Evolutionary conservation across 2,797 vertebrate genomes (phyloP), one percentile per base, ranked within the genome.

Genomic region (Kryptopterus vitreolus): DNA sequence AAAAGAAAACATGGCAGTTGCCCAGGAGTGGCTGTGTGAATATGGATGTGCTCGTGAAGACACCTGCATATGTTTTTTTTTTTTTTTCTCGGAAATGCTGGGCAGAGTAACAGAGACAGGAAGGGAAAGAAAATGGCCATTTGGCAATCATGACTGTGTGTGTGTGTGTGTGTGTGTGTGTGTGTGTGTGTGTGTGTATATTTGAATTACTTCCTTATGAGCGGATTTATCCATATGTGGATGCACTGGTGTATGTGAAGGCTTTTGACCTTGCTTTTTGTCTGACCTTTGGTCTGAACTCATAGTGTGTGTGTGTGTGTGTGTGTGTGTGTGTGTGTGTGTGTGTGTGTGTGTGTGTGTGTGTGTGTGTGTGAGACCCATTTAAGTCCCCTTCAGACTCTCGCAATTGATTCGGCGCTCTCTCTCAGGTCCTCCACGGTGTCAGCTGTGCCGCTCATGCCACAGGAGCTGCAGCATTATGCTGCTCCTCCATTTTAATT

Each of bases 401-500:
- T 65, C 59, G 63, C 55, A 55, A 79, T 65, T 53, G 38, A 53
- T 77, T 63, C 58, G 22, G 9, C 22, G 57, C 59, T 73, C 58
- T 81, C 58, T 81, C 80, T 62, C 55, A 53, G 50, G 59, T 50
- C 71, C 53, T 80, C 11, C 61, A 48, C 77, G 61, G 81, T 68
- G 59, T 78, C 83, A 87, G 85, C 78, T 84, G 82, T 76, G 81
- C 43, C n/a, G 65, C 68, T 71, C 18, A 59, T 76, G 81, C 75
- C 71, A 77, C 20, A 58, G 81, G 76, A 78, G 68, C 63, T 79
- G 68, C 73, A 61, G 55, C 59, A 79, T 81, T 74, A 65, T 59
- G 50, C 70, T 55, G 78, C 79, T 81, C 79, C 81, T 80, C 80
- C 58, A 1, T 83, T 76, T 87, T 88, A 89, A 89, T 90, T 90